These are phyloP conservation scores for Balanococcus diminutus DNA, from an alignment of 2,888 invertebrate species.

Conservation along the genomic window DNA sequence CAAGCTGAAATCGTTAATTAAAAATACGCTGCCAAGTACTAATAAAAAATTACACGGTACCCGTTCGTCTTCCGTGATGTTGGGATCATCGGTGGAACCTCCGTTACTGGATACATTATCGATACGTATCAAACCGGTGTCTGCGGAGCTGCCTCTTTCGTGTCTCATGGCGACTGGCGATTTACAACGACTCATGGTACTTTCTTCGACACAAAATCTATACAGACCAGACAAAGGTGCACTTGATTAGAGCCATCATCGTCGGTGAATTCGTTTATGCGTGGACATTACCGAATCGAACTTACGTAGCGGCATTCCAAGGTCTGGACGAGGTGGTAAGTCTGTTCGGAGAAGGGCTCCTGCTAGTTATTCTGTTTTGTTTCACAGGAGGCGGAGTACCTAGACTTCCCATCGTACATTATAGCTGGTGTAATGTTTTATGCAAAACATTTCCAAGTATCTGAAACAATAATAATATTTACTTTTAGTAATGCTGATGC, in stretches of 20 bases:
- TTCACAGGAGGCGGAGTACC: conserved; percentile 43
- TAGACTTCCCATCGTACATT: conserved; percentile 50
- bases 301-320: conserved; percentile 58
- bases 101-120: conserved; percentile 58
- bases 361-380: conserved; percentile 57
- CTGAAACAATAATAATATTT: background rate
- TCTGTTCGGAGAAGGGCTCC: conserved; percentile 59
- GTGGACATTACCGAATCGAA: conserved; percentile 1
- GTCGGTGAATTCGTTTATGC: background rate
- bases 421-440: conserved; percentile 8
- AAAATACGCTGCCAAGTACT: background rate
- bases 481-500: background rate
- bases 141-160: conserved; percentile 59
- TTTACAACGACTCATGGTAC: conserved; percentile 59
- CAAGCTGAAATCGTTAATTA: background rate
- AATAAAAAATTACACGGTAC: conserved; percentile 56
- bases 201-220: conserved; percentile 57
- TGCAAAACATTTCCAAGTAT: conserved; percentile 31
- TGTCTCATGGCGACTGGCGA: conserved; percentile 59
- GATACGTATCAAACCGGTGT: conserved; percentile 58
- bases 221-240: background rate
- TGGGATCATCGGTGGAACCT: conserved; percentile 59
- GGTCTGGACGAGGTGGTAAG: conserved; percentile 56
- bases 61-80: conserved; percentile 59
- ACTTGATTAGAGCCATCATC: background rate